A percentile compares a stretch with the other conserved stretches of the same genome.
Conservation (phyloP, 2,113 vertebrate species). For the Dasyornis broadbenti region DNA sequence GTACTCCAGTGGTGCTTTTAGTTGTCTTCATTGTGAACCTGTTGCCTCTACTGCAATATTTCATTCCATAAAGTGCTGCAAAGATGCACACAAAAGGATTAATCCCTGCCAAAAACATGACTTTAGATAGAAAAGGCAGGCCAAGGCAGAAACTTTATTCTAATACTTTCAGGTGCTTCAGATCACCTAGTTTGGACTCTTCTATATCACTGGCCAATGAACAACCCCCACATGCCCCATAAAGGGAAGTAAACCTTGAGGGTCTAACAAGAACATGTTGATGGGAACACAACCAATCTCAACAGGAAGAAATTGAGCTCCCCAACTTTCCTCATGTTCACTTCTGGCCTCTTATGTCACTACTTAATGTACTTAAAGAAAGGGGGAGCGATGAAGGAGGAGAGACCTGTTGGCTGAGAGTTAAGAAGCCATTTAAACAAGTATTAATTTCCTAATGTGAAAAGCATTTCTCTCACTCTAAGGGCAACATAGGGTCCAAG, state of each 20-base stretch:
- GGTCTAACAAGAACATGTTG: neutral
- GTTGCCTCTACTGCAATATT: neutral
- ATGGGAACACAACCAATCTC: neutral
- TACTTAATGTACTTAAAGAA: neutral
- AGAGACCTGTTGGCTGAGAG: neutral
- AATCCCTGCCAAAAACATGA: neutral
- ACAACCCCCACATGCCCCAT: rapidly evolving
- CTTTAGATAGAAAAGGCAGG: neutral
- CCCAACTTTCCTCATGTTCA: neutral
- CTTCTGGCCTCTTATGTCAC: neutral
- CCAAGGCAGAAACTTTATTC: neutral
- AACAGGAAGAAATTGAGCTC: neutral
- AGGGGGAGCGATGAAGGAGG: rapidly evolving
- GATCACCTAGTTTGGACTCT: neutral
- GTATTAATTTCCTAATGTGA: neutral
- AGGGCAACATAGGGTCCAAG: neutral
- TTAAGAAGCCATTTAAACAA: neutral
- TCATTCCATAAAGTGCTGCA: neutral
- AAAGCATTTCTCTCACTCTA: neutral
- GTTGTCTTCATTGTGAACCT: neutral
- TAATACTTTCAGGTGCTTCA: neutral
- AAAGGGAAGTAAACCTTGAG: neutral
- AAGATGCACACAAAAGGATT: neutral
- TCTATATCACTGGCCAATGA: neutral
- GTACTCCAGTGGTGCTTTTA: neutral